Conservation (phyloP, 2,888 invertebrate genomes). For the Drosophila pseudotakahashii region DNA sequence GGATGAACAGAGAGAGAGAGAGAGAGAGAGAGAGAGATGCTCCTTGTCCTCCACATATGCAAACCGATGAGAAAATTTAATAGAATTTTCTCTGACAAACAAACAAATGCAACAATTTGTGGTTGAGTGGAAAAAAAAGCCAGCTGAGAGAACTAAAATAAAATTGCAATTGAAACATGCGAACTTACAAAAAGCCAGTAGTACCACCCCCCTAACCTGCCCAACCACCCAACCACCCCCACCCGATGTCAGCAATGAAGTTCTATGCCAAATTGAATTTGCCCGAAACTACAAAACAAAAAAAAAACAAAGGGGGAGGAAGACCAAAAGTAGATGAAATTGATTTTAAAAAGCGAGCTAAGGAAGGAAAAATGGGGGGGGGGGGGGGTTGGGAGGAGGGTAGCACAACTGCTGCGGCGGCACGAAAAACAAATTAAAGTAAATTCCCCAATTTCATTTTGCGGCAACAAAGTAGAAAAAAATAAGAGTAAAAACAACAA, state of each 20-base stretch:
- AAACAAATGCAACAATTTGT: slow-evolving; percentile 63
- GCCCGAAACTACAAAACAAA: slow-evolving; percentile 72
- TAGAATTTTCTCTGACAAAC: slow-evolving; percentile 32
- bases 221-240: slow-evolving; percentile 1
- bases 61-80: slow-evolving; percentile 46
- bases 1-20: not conserved
- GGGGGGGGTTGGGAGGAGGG: too few species aligned
- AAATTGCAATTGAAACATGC: slow-evolving; percentile 63
- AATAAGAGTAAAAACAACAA: slow-evolving; percentile 18
- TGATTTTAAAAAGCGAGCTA: slow-evolving; percentile 74
- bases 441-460: slow-evolving; percentile 78
- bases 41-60: slow-evolving; percentile 25
- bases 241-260: slow-evolving; percentile 47
- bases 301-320: slow-evolving; percentile 35
- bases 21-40: too few species aligned
- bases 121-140: slow-evolving; percentile 50
- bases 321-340: slow-evolving; percentile 74
- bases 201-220: not conserved
- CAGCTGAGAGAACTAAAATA: slow-evolving; percentile 43
- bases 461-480: slow-evolving; percentile 68
- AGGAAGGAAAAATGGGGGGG: slow-evolving; percentile 16
- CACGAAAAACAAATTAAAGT: slow-evolving; percentile 79
- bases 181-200: slow-evolving; percentile 37
- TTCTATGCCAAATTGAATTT: slow-evolving; percentile 77
- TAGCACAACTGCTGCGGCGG: slow-evolving; percentile 63